Evolutionary conservation across 2,888 invertebrate species (phyloP), one percentile per base, ranked within the genome.

Genomic region (Callinectes sapidus): DNA sequence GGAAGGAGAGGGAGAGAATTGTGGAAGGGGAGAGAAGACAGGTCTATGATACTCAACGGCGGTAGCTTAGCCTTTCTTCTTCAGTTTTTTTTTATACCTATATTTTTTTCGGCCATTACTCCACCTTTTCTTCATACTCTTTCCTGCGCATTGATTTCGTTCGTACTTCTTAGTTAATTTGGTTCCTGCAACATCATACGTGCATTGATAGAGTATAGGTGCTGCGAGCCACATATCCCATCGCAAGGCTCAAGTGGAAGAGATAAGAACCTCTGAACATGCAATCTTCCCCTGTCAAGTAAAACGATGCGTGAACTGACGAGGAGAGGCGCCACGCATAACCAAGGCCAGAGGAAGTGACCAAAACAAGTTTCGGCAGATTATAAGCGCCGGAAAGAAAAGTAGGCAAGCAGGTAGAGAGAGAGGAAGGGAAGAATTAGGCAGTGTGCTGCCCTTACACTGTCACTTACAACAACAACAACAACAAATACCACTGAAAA

Each of bases 1-100:
- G n/a, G 71, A 71, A 28, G 23, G 39, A 42, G 35, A 86, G 35
- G 23, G 42, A 86, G 86, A 86, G 86, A 86, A n/a, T n/a, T n/a
- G n/a, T n/a, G n/a, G 86, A 86, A 39, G n/a, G 42, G 39, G 42
- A 42, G 86, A 42, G 42, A 85, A 23, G 35, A 35, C 32, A 28
- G 10, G n/a, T n/a, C n/a, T n/a, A n/a, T n/a, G n/a, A n/a, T n/a
- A n/a, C n/a, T n/a, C n/a, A n/a, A n/a, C n/a, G n/a, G n/a, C n/a
- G n/a, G n/a, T n/a, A n/a, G n/a, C n/a, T n/a, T n/a, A n/a, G n/a
- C n/a, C n/a, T n/a, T n/a, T n/a, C 48, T 48, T 48, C 48, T 10
- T 10, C 5, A 48, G 48, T 48, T 48, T 48, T 18, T 18, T 61
- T 18, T 61, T 71, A 1, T 28, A 1, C 13, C 28, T 71, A n/a